phyloP scores from a whole-genome alignment of 2,113 vertebrate species.

The Phalacrocorax aristotelis region DNA sequence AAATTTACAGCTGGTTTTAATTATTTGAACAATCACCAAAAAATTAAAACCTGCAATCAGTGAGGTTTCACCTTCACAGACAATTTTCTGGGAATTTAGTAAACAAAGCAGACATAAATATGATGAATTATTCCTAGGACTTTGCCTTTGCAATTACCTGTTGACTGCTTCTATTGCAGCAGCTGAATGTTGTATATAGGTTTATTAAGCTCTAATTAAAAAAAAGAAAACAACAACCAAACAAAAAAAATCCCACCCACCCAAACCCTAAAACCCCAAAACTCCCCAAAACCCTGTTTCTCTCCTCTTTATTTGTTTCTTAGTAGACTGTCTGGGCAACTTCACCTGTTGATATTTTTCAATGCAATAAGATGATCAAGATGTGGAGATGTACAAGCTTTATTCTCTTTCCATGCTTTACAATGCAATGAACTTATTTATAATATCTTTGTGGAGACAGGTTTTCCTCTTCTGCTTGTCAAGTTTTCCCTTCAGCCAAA shows the following conservation, averaged over 20 bases:
- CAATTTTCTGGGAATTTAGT: neutral
- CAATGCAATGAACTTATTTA: neutral
- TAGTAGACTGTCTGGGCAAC: neutral
- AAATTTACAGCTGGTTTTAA: conserved; percentile 3
- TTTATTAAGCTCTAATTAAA: neutral
- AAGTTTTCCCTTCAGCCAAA: neutral
- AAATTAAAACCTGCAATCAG: neutral
- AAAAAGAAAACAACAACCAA: neutral
- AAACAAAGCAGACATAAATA: neutral
- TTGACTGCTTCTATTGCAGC: neutral
- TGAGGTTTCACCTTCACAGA: neutral
- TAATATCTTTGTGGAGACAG: neutral
- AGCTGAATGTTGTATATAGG: neutral
- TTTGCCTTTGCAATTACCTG: neutral
- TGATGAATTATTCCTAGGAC: neutral
- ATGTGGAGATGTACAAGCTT: neutral
- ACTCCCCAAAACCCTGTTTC: rapidly evolving
- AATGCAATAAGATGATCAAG: neutral
- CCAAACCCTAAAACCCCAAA: rapidly evolving
- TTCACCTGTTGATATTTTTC: neutral
- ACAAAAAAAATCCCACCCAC: neutral
- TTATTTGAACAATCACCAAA: neutral
- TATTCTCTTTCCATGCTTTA: neutral
- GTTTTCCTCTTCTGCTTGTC: neutral
- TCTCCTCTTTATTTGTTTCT: neutral